phyloP scores from a whole-genome alignment of 2,888 invertebrate genomes.

The Allolobophora icterica region DNA sequence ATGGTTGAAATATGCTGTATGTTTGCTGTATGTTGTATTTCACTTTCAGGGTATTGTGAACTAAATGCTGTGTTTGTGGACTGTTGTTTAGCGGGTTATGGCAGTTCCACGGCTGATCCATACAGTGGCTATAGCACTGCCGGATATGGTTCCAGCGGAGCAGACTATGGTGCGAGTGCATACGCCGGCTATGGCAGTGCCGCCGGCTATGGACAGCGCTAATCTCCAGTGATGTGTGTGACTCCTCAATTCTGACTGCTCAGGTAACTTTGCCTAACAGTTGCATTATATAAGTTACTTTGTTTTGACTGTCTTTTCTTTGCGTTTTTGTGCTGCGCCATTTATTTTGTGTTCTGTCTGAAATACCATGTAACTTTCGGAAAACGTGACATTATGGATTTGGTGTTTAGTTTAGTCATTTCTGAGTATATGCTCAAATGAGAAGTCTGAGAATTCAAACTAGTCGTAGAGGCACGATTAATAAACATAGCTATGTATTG shows the following conservation, averaged over 20 bases:
- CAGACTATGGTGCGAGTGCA: slow-evolving; percentile 26
- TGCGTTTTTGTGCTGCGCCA: neutral
- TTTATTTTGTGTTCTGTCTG: neutral
- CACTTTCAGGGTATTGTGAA: neutral
- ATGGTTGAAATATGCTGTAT: neutral
- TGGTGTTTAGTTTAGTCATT: neutral
- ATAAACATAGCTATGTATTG: neutral
- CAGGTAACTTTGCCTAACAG: neutral
- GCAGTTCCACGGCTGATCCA: neutral
- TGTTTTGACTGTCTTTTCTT: neutral
- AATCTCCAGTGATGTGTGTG: neutral
- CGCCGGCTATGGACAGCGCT: slow-evolving; percentile 25
- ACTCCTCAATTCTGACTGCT: neutral
- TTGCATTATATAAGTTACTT: neutral
- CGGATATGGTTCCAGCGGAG: slow-evolving; percentile 30
- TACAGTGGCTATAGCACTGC: slow-evolving; percentile 13
- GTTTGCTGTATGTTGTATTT: neutral
- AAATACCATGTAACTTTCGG: neutral
- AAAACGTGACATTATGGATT: neutral
- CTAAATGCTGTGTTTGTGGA: slow-evolving; percentile 22
- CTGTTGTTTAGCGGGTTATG: slow-evolving; percentile 9
- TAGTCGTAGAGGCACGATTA: neutral
- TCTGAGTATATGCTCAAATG: neutral
- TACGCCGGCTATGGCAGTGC: slow-evolving; percentile 31
- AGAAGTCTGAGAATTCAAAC: neutral